Base-by-base conservation (phyloP, 53 echinoderm and acorn worm genomes). In the Echinarachnius parma region DNA sequence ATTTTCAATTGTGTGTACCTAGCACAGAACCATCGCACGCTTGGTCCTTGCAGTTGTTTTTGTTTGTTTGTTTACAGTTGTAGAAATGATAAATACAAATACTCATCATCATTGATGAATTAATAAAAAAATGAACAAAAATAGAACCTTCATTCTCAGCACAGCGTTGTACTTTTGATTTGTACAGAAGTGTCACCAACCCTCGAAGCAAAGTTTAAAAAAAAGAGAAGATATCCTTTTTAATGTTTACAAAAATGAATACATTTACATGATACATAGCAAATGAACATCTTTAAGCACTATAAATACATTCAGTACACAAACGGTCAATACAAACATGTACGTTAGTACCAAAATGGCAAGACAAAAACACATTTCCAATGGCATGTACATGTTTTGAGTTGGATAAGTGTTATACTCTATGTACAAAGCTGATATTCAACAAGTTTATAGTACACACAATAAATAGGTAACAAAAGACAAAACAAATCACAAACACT, bases 21-120 rank as follows among this genome's bases (percentile, higher is more conserved):
- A 65, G 46, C 28, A 46, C 65, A 65, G 26, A 27, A n/a, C 46
- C 47, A 4, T 65, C 65, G 4, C 13, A 65, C 18, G 65, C 65
- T 65, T 65, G 65, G 65, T 47, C 7, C 44, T 68, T 68, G 49
- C 32, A 31, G 7, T 25, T 45, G 44, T 63, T 66, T 28, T 66
- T 68, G 7, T 13, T 9, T 39, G 7, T 39, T 39, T 13, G 7
- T 52, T 20, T 50, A 68, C 68, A 68, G 50, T 34, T 49, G 68
- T 68, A 68, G 68, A 68, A 68, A 68, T 68, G 68, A 68, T 68
- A 68, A 68, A 68, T 68, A 68, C 68, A 68, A 66, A 68, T 52
- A 61, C 33, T 61, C 34, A 61, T 61, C 31, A 33, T 61, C 34
- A 18, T 16, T 57, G 28, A 57, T 57, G 8, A 25, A 57, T 25